phyloP scores from a whole-genome alignment of 2,797 vertebrate genomes.

The Eutrigla gurnardus region DNA sequence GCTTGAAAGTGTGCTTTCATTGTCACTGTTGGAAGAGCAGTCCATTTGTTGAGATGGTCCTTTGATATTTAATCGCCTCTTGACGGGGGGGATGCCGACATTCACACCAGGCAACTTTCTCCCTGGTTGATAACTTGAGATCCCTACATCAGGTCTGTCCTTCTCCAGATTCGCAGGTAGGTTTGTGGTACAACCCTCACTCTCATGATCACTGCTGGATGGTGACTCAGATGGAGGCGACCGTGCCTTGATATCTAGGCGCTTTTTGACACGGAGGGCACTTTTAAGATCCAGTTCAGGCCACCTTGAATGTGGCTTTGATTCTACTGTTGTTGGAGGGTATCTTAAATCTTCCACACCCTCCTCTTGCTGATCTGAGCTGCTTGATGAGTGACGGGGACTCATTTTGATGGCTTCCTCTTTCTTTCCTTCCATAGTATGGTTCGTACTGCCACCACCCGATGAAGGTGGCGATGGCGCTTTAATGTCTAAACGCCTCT shows the following conservation, averaged over 20 bases:
- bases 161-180: not conserved
- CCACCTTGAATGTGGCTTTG: conserved; percentile 2
- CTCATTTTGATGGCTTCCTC: not conserved
- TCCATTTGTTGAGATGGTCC: not conserved
- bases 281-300: conserved; percentile 7
- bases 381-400: conserved; percentile 11
- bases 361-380: conserved; percentile 29
- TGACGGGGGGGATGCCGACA: too few relatives aligned
- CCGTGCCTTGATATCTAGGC: conserved; percentile 32
- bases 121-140: too few relatives aligned
- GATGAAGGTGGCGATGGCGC: not conserved
- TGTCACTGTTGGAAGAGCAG: too few relatives aligned
- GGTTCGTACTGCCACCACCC: not conserved
- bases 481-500: conserved; percentile 49
- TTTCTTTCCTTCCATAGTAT: not conserved
- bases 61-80: not conserved
- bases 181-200: conserved; percentile 10
- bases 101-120: too few relatives aligned
- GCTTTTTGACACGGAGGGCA: conserved; percentile 12
- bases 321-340: not conserved
- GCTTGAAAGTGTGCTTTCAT: too few relatives aligned
- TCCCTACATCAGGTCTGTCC: too few relatives aligned
- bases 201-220: conserved; percentile 46
- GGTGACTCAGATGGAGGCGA: conserved; percentile 20
- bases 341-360: not conserved